Conservation (phyloP, 2,888 invertebrate species). For the Meliscaeva auricollis region DNA sequence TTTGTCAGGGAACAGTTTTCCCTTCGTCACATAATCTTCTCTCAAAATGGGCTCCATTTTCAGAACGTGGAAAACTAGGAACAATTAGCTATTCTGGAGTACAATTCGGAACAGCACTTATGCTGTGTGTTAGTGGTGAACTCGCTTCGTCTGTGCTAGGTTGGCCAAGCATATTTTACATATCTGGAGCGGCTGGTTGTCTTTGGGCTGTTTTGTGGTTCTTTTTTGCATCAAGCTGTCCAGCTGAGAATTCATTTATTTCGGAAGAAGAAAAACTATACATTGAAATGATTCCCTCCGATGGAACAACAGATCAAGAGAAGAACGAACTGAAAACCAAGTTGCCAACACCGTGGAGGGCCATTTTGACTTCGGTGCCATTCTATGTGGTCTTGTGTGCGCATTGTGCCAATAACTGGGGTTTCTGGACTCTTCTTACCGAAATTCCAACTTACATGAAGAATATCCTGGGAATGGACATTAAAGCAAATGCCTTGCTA, state of each 20-base stretch:
- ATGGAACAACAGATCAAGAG: constrained; percentile 67
- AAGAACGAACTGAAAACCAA: constrained; percentile 13
- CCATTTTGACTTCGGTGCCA: constrained; percentile 90
- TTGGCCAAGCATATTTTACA: constrained; percentile 92
- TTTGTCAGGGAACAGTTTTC: constrained; percentile 88
- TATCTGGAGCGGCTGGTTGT: constrained; percentile 87
- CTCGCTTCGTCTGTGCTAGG: constrained; percentile 88
- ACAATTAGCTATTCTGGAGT: constrained; percentile 89
- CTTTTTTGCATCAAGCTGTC: constrained; percentile 88
- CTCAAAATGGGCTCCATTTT: constrained; percentile 89
- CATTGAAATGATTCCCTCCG: constrained; percentile 85
- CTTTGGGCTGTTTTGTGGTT: constrained; percentile 87
- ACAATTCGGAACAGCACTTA: constrained; percentile 91
- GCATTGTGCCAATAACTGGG: constrained; percentile 90
- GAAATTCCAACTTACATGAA: constrained; percentile 93
- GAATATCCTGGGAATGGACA: constrained; percentile 89
- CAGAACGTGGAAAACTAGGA: constrained; percentile 88
- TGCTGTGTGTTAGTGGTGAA: constrained; percentile 87
- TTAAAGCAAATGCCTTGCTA: constrained; percentile 88
- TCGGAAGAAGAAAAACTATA: constrained; percentile 87
- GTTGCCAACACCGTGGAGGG: constrained; percentile 88
- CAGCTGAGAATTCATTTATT: constrained; percentile 86
- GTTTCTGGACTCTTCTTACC: constrained; percentile 93
- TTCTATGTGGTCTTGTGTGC: constrained; percentile 90
- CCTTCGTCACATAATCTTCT: constrained; percentile 88